Evolutionary conservation across 2,888 invertebrate genomes (phyloP).

Genomic region (Elegia similella): DNA sequence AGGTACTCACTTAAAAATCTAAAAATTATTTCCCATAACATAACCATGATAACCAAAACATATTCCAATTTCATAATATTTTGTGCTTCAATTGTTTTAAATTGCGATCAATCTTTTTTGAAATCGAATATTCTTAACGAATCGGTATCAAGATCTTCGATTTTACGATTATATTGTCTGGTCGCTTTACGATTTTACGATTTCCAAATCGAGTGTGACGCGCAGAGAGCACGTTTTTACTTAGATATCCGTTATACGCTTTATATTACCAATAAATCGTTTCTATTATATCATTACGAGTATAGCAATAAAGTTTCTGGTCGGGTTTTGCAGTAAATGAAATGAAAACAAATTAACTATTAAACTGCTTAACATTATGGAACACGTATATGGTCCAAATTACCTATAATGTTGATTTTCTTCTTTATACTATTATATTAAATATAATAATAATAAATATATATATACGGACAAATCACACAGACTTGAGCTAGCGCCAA

Average conservation of each 20-base stretch:
- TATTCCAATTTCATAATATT: too few species aligned
- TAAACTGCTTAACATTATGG: too few species aligned
- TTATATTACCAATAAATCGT: constrained; percentile 12
- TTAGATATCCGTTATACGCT: constrained; percentile 36
- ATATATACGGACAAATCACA: too few species aligned
- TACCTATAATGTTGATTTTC: too few species aligned
- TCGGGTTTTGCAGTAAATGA: constrained; percentile 16
- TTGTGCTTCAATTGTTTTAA: constrained; percentile 69
- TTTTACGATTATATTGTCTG: constrained; percentile 27
- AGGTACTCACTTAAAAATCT: too few species aligned
- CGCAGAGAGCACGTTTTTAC: constrained; percentile 51
- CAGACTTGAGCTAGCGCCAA: too few species aligned
- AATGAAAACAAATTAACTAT: constrained; percentile 4
- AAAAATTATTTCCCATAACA: too few species aligned
- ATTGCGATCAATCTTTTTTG: constrained; percentile 39
- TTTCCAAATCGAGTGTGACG: constrained; percentile 58
- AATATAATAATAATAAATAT: too few species aligned
- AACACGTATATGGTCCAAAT: too few species aligned
- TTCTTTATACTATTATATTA: too few species aligned
- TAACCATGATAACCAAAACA: too few species aligned
- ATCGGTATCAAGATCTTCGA: background rate
- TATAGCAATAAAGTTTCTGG: constrained; percentile 8
- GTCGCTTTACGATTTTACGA: constrained; percentile 53
- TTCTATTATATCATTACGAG: constrained; percentile 13
- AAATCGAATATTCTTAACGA: constrained; percentile 15